These are phyloP conservation scores for Taphrorychus bicolor DNA, from an alignment of 2,888 invertebrate species.

Conservation along the genomic window DNA sequence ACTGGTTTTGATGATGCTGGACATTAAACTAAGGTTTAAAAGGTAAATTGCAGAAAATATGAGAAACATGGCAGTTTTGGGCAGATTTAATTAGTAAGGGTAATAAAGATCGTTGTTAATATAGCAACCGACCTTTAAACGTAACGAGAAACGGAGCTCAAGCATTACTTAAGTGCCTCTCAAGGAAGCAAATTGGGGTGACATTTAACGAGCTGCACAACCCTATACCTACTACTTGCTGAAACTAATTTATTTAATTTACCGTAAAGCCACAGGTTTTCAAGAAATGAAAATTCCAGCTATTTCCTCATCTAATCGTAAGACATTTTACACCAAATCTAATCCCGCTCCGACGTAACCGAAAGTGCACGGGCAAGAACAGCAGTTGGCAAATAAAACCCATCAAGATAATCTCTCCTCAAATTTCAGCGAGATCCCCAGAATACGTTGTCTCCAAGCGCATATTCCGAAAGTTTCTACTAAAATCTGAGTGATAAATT, in stretches of 20 bases:
- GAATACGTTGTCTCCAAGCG: neutral
- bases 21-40: no score
- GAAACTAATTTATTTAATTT: neutral
- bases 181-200: constrained; percentile 3
- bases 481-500: neutral
- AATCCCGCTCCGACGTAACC: neutral
- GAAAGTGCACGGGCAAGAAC: neutral
- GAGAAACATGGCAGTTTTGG: no score
- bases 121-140: neutral
- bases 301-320: neutral
- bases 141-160: neutral
- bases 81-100: neutral
- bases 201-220: neutral
- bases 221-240: neutral
- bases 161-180: neutral
- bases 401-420: neutral
- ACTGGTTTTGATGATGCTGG: no score
- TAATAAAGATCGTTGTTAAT: neutral
- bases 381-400: neutral
- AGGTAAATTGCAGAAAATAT: no score
- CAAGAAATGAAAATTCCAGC: neutral
- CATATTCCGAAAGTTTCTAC: neutral
- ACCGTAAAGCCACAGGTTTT: neutral
- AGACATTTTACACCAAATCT: neutral
- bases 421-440: neutral